Conservation (phyloP, 2,797 vertebrate genomes). For the Lacerta bilineata region DNA sequence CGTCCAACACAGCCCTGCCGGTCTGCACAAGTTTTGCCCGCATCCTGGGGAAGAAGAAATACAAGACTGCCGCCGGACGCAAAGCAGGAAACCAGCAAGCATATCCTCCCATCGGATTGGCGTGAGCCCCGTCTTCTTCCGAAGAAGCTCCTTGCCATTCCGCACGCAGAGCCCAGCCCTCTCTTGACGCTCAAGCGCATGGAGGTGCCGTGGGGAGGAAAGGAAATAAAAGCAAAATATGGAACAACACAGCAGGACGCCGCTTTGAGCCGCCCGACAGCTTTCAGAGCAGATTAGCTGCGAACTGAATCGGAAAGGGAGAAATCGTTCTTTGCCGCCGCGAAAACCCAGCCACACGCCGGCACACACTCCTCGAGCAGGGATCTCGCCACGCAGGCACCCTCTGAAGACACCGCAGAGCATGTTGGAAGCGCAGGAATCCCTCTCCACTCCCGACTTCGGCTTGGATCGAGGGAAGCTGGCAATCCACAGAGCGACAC, state of each 20-base stretch:
- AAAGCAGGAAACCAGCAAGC: neutral
- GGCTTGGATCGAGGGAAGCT: no score
- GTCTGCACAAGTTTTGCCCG: neutral
- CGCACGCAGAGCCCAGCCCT: neutral
- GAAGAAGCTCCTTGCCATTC: neutral
- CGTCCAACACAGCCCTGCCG: neutral
- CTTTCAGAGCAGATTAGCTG: conserved; percentile 48
- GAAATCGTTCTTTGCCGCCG: neutral
- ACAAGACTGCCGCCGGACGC: neutral
- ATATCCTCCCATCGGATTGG: neutral
- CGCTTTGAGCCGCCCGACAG: conserved; percentile 33
- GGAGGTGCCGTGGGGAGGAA: neutral
- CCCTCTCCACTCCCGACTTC: no score
- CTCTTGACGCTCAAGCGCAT: neutral
- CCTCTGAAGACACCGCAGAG: rapidly evolving
- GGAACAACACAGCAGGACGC: conserved; percentile 52
- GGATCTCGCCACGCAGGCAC: no score
- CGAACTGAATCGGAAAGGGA: conserved; percentile 31
- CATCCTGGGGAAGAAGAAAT: neutral
- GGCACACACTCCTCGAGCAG: neutral
- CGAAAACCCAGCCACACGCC: rapidly evolving
- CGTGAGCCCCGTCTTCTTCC: no score
- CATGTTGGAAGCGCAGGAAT: neutral
- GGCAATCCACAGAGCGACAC: neutral
- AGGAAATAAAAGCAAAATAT: conserved; percentile 35